Conservation (phyloP, 2,888 invertebrate genomes). For the Hermodice carunculata region DNA sequence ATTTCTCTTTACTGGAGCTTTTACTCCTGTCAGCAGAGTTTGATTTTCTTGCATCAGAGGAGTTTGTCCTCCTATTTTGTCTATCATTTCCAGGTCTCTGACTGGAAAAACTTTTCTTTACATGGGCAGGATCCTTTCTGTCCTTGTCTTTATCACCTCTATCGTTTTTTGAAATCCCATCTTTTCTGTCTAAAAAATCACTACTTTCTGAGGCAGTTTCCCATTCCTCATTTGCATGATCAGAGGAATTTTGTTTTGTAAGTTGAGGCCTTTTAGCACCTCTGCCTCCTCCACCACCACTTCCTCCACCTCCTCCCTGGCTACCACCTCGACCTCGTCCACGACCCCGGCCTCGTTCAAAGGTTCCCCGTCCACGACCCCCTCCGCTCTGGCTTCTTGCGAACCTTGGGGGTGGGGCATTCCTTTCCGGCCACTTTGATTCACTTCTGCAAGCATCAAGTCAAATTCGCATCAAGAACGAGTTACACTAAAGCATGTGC, state of each 20-base stretch:
- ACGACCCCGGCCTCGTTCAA: constrained; percentile 8
- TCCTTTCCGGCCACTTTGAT: constrained; percentile 14
- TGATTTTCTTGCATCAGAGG: constrained; percentile 31
- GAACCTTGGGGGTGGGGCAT: constrained; percentile 25
- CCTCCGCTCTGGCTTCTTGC: constrained; percentile 6
- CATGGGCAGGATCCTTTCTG: constrained; percentile 40
- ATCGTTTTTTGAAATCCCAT: constrained; percentile 45
- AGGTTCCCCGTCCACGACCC: constrained; percentile 2
- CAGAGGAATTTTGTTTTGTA: constrained; percentile 63
- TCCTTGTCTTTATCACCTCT: constrained; percentile 34
- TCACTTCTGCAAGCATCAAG: constrained; percentile 6
- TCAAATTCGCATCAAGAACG: too few species aligned
- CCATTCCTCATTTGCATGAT: constrained; percentile 74
- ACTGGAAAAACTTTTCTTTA: constrained; percentile 68
- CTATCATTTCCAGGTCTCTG: constrained; percentile 68
- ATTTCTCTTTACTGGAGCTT: constrained; percentile 56
- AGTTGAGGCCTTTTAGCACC: constrained; percentile 55
- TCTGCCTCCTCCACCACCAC: constrained; percentile 22
- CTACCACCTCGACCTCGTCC: constrained; percentile 33
- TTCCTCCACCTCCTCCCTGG: constrained; percentile 51
- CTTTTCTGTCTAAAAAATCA: constrained; percentile 69
- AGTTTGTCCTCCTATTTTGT: constrained; percentile 51
- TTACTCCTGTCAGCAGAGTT: constrained; percentile 42
- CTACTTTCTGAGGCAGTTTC: constrained; percentile 87
- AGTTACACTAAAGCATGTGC: too few species aligned